Evolutionary conservation across 2,888 invertebrate species (phyloP), one percentile per base, ranked within the genome.

Genomic region (Orthosia incerta): DNA sequence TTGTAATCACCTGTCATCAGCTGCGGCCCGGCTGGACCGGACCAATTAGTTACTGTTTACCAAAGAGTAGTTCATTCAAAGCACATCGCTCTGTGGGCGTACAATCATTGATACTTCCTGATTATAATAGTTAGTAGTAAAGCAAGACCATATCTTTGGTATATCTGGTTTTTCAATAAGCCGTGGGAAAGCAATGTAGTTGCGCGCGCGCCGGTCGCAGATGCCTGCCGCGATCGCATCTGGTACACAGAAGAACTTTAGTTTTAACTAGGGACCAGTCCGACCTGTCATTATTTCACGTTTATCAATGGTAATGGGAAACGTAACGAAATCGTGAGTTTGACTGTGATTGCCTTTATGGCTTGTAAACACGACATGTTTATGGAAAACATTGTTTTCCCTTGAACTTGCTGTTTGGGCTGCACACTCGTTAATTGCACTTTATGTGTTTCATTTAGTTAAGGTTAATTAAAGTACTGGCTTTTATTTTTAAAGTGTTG

Each of bases 121-220:
- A 91, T 91, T 89, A 89, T 91, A 89, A 91, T 92, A 91, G 90
- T 87, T 81, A 77, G 65, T 76, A 84, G 88, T 89, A 88, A 88
- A 87, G 83, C 87, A 87, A 85, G 74, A 80, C 78, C 78, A 88
- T 89, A 90, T 90, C 88, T 88, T 88, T 77, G 88, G 86, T 82
- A 88, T 87, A 89, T 91, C 86, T 83, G 89, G 88, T 91, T 92
- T 92, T 91, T 89, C 91, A 91, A 91, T 91, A 87, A 87, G 82
- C 89, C 94, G 95, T 95, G 95, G 94, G 95, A 95, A 95, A 91
- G 92, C 90, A 92, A 93, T 93, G 93, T 86, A 81, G 89, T 79
- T 76, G 86, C 84, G 84, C 80, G 86, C 76, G 80, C 77, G 83
- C 65, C 53, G 69, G 61, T 53, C 70, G 81, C 88, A 89, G 86